Percentiles rank a stretch among this genome's conserved stretches.
Evolutionary conservation across 1,140 invertebrate genomes (phyloP).

Genomic region (Steinernema khuongi): DNA sequence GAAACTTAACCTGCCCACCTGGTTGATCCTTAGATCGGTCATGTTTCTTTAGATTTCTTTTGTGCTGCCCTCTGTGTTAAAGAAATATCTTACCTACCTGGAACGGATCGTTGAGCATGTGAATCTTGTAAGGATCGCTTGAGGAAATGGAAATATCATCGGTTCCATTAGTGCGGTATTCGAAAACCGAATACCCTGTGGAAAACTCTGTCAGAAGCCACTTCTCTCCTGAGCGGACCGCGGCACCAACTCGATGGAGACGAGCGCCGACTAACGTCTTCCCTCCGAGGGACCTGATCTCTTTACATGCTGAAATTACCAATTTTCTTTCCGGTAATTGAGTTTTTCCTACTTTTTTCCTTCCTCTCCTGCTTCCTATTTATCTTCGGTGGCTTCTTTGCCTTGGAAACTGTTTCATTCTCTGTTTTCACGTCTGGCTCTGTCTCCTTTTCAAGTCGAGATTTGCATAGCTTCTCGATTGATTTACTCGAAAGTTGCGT

Average conservation of each 20-base stretch:
- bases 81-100: too few relatives aligned
- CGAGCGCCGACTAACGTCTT: not conserved
- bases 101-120: slow-evolving; percentile 22
- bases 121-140: not conserved
- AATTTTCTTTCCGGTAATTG: not conserved
- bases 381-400: slow-evolving; percentile 23
- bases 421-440: not conserved
- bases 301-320: not conserved
- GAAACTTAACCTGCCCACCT: too few relatives aligned
- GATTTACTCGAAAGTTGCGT: slow-evolving; percentile 33
- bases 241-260: slow-evolving; percentile 23
- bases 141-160: not conserved
- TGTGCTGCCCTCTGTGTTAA: too few relatives aligned
- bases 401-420: slow-evolving; percentile 18
- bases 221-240: slow-evolving; percentile 19
- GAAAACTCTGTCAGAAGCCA: slow-evolving; percentile 39
- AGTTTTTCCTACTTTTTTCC: not conserved
- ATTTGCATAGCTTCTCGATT: not conserved
- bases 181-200: slow-evolving; percentile 21
- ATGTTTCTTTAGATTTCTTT: too few relatives aligned
- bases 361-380: slow-evolving; percentile 22
- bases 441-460: not conserved
- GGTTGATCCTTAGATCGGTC: too few relatives aligned
- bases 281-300: not conserved
- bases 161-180: not conserved